Conservation (phyloP, 2,113 vertebrate species). For the Mesocricetus auratus region DNA sequence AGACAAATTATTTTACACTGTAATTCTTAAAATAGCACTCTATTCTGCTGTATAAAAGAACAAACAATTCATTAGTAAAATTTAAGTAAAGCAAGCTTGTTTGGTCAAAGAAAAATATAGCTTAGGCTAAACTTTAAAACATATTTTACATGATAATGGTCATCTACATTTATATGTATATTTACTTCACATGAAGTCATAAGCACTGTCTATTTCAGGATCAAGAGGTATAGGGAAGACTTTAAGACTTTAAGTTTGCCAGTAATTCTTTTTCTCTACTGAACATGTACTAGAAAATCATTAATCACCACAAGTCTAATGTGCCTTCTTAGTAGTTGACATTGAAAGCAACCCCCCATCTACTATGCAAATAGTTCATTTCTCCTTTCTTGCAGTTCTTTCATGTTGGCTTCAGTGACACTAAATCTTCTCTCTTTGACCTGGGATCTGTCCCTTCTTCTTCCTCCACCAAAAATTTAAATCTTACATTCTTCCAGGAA, state of each 20-base stretch:
- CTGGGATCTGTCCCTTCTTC: not conserved
- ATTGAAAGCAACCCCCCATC: not conserved
- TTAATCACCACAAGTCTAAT: not conserved
- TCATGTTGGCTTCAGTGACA: not conserved
- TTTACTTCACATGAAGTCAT: conserved; percentile 24
- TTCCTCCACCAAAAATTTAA: not conserved
- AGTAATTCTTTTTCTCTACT: not conserved
- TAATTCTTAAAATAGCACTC: conserved; percentile 8
- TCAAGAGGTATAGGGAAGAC: not conserved
- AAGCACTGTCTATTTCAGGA: not conserved
- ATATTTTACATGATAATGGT: not conserved
- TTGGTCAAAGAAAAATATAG: conserved; percentile 24
- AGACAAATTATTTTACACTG: not conserved
- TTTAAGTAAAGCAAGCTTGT: conserved; percentile 12
- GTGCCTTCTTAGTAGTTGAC: not conserved
- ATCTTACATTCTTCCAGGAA: not conserved
- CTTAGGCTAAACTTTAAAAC: not conserved
- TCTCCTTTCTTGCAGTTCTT: not conserved
- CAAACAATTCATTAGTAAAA: conserved; percentile 40
- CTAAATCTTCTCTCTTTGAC: conserved; percentile 8
- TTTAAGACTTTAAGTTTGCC: not conserved
- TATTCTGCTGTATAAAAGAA: not conserved
- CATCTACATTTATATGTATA: not conserved
- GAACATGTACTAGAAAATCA: conserved; percentile 19
- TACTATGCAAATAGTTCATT: conserved; percentile 3